These are phyloP conservation scores for Motacilla alba DNA, from an alignment of 2,113 vertebrate species.

Conservation along the genomic window DNA sequence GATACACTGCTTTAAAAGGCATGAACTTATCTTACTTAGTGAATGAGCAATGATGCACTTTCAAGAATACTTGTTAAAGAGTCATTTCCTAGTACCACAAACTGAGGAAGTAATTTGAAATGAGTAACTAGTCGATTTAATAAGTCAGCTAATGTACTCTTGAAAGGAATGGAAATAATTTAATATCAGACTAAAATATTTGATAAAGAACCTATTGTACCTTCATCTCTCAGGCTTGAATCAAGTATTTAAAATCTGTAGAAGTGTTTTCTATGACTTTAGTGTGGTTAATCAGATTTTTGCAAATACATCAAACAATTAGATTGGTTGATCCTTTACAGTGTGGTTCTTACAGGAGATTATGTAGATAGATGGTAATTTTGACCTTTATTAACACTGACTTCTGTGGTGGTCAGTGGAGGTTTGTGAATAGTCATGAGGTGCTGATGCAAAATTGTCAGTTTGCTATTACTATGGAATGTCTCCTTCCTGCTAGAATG, in stretches of 20 bases:
- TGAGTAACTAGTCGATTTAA: conserved; percentile 55
- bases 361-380: conserved; percentile 8
- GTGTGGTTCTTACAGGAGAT: not conserved
- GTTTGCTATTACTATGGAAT: not conserved
- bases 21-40: not conserved
- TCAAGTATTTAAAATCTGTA: not conserved
- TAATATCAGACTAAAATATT: conserved; percentile 57
- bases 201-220: conserved; percentile 25
- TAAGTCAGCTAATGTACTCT: conserved; percentile 57
- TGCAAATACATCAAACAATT: not conserved
- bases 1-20: not conserved
- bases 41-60: not conserved
- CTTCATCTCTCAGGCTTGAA: not conserved
- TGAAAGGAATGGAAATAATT: conserved; percentile 57
- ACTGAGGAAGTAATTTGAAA: conserved; percentile 52
- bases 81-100: conserved; percentile 34
- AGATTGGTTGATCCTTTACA: not conserved
- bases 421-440: not conserved
- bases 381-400: conserved; percentile 23
- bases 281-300: not conserved
- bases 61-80: conserved; percentile 40
- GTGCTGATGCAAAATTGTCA: not conserved
- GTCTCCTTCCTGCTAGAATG: not conserved
- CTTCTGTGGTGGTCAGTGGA: conserved; percentile 1
- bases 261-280: not conserved